Evolutionary conservation across 1,140 invertebrate genomes (phyloP).

Genomic region (Ridgeia piscesae): DNA sequence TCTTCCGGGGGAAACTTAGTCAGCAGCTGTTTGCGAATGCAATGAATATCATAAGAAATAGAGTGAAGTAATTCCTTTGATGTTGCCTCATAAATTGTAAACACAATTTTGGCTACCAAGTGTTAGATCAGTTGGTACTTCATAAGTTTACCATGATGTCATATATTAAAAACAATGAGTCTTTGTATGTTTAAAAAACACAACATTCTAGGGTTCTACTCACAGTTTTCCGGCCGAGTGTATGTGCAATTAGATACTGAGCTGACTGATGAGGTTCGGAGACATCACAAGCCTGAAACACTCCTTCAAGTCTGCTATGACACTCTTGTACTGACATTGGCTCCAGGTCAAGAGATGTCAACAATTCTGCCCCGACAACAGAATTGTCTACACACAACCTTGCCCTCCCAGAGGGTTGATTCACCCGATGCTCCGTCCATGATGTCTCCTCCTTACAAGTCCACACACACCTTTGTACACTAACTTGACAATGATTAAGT

Average conservation of each 20-base stretch:
- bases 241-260: background rate
- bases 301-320: background rate
- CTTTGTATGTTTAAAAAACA: background rate
- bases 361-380: background rate
- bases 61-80: no score
- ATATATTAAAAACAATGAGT: background rate
- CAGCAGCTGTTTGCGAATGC: no score
- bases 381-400: background rate
- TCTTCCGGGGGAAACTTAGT: no score
- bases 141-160: background rate
- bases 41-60: no score
- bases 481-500: background rate
- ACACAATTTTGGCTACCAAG: no score
- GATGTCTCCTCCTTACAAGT: background rate
- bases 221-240: constrained; percentile 10
- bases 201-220: background rate
- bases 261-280: background rate
- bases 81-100: no score
- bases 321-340: background rate
- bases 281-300: background rate
- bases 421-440: background rate
- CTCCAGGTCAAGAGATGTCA: background rate
- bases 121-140: background rate
- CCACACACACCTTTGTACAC: background rate
- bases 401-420: background rate